phyloP scores from a whole-genome alignment of 1,140 invertebrate genomes.

The Nasonia giraulti region DNA sequence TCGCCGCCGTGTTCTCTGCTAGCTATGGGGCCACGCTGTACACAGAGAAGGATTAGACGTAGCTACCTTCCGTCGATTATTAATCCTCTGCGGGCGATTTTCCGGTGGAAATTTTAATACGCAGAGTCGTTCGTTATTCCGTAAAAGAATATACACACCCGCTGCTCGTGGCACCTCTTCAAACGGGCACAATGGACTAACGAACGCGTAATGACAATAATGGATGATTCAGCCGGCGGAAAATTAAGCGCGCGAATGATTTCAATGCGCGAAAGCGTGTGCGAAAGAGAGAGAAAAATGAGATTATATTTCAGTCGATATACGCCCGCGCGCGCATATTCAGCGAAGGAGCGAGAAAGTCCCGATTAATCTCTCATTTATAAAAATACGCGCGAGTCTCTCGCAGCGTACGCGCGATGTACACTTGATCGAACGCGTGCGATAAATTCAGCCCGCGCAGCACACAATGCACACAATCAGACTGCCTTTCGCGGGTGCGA shows the following conservation, averaged over 20 bases:
- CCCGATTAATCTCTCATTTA: constrained; percentile 40
- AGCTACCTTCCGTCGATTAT: no score
- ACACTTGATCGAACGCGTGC: background rate
- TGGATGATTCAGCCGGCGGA: background rate
- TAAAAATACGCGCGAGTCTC: constrained; percentile 1
- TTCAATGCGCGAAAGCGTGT: background rate
- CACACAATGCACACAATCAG: background rate
- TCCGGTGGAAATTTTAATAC: no score
- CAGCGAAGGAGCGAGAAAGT: background rate
- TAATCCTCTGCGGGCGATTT: no score
- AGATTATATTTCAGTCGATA: background rate
- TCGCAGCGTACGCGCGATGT: background rate
- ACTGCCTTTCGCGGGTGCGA: background rate
- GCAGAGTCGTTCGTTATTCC: background rate
- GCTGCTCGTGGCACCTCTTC: no score
- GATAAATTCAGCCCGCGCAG: constrained; percentile 30
- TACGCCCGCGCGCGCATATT: background rate
- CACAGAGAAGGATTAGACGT: no score
- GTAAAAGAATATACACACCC: background rate
- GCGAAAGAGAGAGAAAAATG: background rate
- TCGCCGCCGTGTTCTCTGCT: background rate
- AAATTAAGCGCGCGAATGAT: constrained; percentile 18
- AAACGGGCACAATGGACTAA: background rate
- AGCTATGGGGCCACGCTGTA: background rate
- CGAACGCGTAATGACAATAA: constrained; percentile 6